Evolutionary conservation across 2,888 invertebrate species (phyloP).

Genomic region (Callyntrura guangdongensis): DNA sequence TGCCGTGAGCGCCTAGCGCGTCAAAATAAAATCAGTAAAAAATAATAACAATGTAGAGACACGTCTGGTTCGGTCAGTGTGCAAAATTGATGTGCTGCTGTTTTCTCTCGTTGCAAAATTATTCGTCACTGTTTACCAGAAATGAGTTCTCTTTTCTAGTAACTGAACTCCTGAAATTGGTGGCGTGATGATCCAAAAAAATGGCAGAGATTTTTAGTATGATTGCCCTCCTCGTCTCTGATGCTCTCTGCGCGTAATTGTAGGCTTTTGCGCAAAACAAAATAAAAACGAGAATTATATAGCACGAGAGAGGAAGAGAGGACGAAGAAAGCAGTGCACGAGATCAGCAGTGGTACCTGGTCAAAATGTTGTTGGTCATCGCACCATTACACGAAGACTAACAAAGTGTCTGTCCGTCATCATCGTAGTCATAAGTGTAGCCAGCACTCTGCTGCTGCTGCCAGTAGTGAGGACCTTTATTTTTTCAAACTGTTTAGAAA

Average conservation of each 20-base stretch:
- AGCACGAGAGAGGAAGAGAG: no score
- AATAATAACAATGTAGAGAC: background rate
- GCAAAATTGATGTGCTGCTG: background rate
- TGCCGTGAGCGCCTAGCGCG: slow-evolving; percentile 18
- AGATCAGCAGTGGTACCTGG: slow-evolving; percentile 45
- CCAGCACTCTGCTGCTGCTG: no score
- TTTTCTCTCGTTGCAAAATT: slow-evolving; percentile 22
- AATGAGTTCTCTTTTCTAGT: no score
- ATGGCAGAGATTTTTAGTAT: background rate
- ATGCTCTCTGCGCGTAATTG: slow-evolving; percentile 25
- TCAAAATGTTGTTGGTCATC: slow-evolving; percentile 26
- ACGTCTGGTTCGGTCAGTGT: background rate
- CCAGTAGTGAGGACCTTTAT: slow-evolving; percentile 31
- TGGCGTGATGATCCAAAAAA: slow-evolving; percentile 28
- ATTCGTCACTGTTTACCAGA: slow-evolving; percentile 7
- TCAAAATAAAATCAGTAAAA: slow-evolving; percentile 10
- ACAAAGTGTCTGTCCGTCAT: background rate
- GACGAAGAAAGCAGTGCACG: slow-evolving; percentile 45
- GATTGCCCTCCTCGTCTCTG: slow-evolving; percentile 23
- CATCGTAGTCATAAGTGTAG: background rate
- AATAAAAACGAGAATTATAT: slow-evolving; percentile 32
- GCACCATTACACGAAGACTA: no score
- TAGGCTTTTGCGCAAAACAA: slow-evolving; percentile 31
- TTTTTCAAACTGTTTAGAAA: slow-evolving; percentile 60
- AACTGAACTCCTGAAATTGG: slow-evolving; percentile 40